These are phyloP conservation scores for Brachypteracias leptosomus DNA, from an alignment of 2,113 vertebrate species.

Conservation along the genomic window DNA sequence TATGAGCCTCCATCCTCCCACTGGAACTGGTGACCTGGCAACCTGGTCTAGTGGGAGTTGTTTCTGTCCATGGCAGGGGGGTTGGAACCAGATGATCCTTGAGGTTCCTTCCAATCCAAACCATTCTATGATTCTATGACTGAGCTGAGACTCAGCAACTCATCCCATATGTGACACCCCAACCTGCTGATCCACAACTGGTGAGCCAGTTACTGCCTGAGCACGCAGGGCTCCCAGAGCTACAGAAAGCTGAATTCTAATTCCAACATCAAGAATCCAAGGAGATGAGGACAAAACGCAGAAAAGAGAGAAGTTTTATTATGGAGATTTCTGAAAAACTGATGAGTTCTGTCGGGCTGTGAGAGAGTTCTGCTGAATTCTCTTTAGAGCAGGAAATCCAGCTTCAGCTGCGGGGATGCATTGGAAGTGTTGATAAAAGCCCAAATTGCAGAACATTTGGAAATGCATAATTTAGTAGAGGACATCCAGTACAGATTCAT, in stretches of 20 bases:
- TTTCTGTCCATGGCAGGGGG: no score
- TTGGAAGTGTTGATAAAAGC: constrained; percentile 63
- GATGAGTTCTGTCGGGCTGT: not conserved
- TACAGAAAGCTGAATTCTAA: not conserved
- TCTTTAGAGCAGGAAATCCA: constrained; percentile 7
- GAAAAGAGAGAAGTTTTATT: not conserved
- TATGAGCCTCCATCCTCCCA: not conserved
- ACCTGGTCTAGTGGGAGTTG: no score
- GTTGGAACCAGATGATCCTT: no score
- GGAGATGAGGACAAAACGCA: not conserved
- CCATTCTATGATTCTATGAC: not conserved
- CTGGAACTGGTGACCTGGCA: no score
- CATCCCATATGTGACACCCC: not conserved
- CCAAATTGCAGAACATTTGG: constrained; percentile 66
- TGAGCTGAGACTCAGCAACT: not conserved
- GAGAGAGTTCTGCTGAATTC: constrained; percentile 14
- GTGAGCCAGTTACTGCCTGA: not conserved
- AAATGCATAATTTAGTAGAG: constrained; percentile 74
- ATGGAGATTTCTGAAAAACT: not conserved
- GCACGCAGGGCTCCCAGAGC: not conserved
- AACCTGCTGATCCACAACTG: not conserved
- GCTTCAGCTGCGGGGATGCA: constrained; percentile 27
- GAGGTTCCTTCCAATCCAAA: no score
- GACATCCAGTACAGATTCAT: constrained; percentile 66
- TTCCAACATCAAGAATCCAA: not conserved